Base-by-base conservation (phyloP, 1,140 invertebrate genomes). In the Berghia stephanieae region DNA sequence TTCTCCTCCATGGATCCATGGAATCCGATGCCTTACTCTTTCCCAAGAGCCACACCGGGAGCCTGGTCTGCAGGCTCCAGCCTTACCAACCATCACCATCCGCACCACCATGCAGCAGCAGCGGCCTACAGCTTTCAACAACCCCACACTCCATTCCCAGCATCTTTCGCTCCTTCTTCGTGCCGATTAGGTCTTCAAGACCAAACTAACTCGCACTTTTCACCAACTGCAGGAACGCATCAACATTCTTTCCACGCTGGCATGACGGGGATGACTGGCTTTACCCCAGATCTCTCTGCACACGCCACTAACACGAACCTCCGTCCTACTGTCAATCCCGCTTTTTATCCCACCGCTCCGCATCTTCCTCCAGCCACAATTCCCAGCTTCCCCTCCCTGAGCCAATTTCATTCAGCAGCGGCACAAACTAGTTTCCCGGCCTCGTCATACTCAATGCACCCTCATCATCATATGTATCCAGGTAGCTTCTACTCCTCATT, bases 331-430 rank as follows among this genome's bases (percentile, higher is more conserved):
- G 77, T 81, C 57, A 78, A 74, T 46, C 73, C 79, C 10, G 73
- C 79, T 13, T 81, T 81, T 70, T 81, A 81, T 71, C 74, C 80
- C 31, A 66, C 78, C 18, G 60, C 80, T 52, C 80, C 80, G 13
- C 80, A 68, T 18, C 74, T 71, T 43, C 31, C 77, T 18, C 75
- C 80, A 27, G 73, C 80, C 52, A 75, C 69, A 70, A 68, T 81
- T 57, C 75, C 77, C 67, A 81, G 70, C 55, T 77, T 81, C n/a
- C 69, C 80, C 18, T 46, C 71, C n/a, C 52, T 79, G 27, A 70
- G 66, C 18, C 77, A 81, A 46, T 73, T 77, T 21, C 49, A 70
- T n/a, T 66, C 77, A 18, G 67, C 63, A n/a, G 42, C 78, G 18
- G 68, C 55, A 16, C 80, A 79, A 34, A 40, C 52, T 31, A 71